phyloP scores from a whole-genome alignment of 37 sponge, comb jelly and placozoan genomes.

The Petrosia ficiformis region DNA sequence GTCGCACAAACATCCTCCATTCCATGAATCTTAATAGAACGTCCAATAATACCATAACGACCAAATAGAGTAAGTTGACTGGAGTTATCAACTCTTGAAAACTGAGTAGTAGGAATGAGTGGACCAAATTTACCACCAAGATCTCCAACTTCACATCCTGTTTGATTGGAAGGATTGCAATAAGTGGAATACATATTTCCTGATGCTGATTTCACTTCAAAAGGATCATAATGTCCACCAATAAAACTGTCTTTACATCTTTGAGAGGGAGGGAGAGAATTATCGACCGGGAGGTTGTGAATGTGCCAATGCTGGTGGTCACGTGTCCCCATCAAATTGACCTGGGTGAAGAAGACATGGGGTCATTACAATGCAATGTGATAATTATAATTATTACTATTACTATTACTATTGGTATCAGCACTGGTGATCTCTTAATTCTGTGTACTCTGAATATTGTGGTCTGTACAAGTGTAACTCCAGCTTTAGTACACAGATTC shows the following conservation, averaged over 20 bases:
- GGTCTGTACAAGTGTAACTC: no score
- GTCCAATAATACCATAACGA: slow-evolving; percentile 43
- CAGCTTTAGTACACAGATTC: no score
- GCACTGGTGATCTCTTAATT: background rate
- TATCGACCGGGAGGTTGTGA: slow-evolving; percentile 53
- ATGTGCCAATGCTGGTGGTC: slow-evolving; percentile 41
- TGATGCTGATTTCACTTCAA: background rate
- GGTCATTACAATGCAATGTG: no score
- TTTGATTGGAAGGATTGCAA: slow-evolving; percentile 12
- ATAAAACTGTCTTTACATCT: slow-evolving; percentile 12
- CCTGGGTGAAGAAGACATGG: background rate
- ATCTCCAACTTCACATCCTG: slow-evolving; percentile 59
- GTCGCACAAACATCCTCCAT: slow-evolving; percentile 7
- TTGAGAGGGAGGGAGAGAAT: slow-evolving; percentile 17
- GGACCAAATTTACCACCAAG: slow-evolving; percentile 57
- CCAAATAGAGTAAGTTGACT: slow-evolving; percentile 23
- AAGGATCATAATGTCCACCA: slow-evolving; percentile 60
- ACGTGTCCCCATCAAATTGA: background rate
- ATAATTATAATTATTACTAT: background rate
- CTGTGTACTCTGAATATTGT: no score
- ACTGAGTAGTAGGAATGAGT: slow-evolving; percentile 2
- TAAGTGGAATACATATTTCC: slow-evolving; percentile 5
- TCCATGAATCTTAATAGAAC: slow-evolving; percentile 55
- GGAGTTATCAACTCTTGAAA: background rate
- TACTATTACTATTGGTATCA: background rate